A percentile compares a stretch with the other conserved stretches of the same genome.
phyloP scores from a whole-genome alignment of 1,140 invertebrate genomes.

The Drosophila repletoides region DNA sequence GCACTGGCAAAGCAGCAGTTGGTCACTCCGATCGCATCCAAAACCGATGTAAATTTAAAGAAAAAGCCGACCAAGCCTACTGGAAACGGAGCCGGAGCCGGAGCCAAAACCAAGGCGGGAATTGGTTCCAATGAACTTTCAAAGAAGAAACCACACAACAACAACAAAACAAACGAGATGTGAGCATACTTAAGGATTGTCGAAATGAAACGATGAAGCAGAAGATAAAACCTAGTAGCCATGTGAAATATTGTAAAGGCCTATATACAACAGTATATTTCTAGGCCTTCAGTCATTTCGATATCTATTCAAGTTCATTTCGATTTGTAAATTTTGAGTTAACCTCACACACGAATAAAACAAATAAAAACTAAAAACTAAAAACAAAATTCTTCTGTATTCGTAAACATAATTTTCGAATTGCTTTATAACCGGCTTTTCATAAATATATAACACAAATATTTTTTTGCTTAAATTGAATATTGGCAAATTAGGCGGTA shows the following conservation, averaged over 20 bases:
- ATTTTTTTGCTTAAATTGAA: background rate
- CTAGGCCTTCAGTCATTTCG: slow-evolving; percentile 25
- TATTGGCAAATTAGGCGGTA: background rate
- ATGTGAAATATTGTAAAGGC: background rate
- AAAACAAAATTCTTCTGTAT: slow-evolving; percentile 7
- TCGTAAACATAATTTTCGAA: background rate
- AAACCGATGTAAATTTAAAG: too few species aligned
- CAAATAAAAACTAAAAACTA: slow-evolving; percentile 17
- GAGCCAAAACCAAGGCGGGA: background rate
- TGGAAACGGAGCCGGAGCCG: too few species aligned
- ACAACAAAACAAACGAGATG: slow-evolving; percentile 15
- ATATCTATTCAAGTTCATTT: slow-evolving; percentile 36
- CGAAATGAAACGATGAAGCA: background rate
- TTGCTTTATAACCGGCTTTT: background rate
- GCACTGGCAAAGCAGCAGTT: slow-evolving; percentile 7
- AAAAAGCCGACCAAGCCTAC: too few species aligned
- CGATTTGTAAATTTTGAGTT: slow-evolving; percentile 46
- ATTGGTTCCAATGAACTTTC: background rate
- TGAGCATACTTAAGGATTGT: background rate
- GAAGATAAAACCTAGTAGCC: slow-evolving; percentile 10
- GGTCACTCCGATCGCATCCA: background rate
- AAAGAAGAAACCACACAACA: background rate
- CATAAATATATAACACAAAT: slow-evolving; percentile 2
- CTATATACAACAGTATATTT: background rate
- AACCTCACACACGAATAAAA: slow-evolving; percentile 10